Evolutionary conservation across 2,113 vertebrate genomes (phyloP), one percentile per base, ranked within the genome.

Genomic region (Proteles cristata): DNA sequence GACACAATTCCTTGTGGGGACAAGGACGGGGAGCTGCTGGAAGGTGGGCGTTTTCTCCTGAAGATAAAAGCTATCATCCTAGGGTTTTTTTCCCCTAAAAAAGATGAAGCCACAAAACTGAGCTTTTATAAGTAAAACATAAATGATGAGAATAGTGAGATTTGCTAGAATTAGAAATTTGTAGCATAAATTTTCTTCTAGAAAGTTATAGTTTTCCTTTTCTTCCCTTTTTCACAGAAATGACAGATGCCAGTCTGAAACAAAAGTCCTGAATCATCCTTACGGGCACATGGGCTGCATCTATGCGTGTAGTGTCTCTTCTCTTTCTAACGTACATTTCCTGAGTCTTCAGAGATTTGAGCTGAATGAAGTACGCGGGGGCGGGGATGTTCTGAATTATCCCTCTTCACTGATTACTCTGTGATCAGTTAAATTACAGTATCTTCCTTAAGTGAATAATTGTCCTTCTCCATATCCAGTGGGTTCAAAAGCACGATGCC

Each of bases 121-220:
- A 58, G 17, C 33, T 79, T 35, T 35, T 65, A 83, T 61, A 79
- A 61, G 71, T 92, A 80, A 82, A 71, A 58, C 63, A 90, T 77
- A 85, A 77, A 79, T n/a, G 25, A 45, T 31, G 35, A 45, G 45
- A 95, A 90, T 31, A 74, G 33, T 79, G 71, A 81, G 16, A 65
- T 61, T 66, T 79, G 63, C 85, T 86, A 58, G 88, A 93, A 88
- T 83, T 69, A 85, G 31, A 53, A 25, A 68, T 82, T 35, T 92
- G 31, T 48, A 77, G 11, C 39, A 53, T 11, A 81, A 7, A 43
- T 53, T 71, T 96, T 88, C 12, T 71, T 92, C 61, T 74, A 69
- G 53, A 88, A 79, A 92, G 15, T 68, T 77, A 9, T 25, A 23
- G 28, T 88, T 89, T 55, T 82, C 58, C 11, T 82, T 86, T 61